Percentiles rank a stretch among this genome's conserved stretches.
Conservation (phyloP, 2,888 invertebrate species). For the Drosophila parthenogenetica region DNA sequence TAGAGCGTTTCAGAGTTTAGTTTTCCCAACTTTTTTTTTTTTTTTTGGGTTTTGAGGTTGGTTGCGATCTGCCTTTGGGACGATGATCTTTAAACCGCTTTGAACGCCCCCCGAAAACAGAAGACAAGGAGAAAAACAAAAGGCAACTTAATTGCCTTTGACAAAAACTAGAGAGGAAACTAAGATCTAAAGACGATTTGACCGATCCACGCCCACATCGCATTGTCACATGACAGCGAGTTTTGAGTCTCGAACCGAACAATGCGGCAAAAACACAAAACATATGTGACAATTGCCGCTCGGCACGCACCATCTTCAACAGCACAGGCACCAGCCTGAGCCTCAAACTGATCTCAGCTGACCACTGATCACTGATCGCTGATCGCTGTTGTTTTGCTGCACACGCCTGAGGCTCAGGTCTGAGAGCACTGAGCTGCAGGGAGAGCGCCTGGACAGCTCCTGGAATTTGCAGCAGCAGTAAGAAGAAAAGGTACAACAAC, state of each 20-base stretch:
- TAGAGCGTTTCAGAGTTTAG: constrained; percentile 46
- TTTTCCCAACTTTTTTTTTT: background rate
- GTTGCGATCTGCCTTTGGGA: constrained; percentile 2
- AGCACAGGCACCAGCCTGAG: constrained; percentile 44
- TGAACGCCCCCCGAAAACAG: constrained; percentile 50
- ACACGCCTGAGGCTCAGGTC: constrained; percentile 52
- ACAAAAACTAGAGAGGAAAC: constrained; percentile 55
- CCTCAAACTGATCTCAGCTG: constrained; percentile 32
- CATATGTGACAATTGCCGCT: constrained; percentile 70
- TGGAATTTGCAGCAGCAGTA: constrained; percentile 65
- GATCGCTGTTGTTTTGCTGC: background rate
- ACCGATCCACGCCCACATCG: constrained; percentile 54
- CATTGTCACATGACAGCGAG: constrained; percentile 29
- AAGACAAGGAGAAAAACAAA: constrained; percentile 28
- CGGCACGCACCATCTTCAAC: constrained; percentile 55
- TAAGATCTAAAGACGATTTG: constrained; percentile 60
- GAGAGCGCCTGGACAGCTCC: constrained; percentile 63
- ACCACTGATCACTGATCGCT: constrained; percentile 27
- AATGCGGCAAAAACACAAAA: constrained; percentile 11
- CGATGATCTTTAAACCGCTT: constrained; percentile 55
- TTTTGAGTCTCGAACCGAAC: constrained; percentile 17
- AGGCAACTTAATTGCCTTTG: constrained; percentile 71
- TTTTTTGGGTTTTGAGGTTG: constrained; percentile 1
- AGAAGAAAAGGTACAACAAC: background rate
- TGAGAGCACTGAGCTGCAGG: constrained; percentile 53